Evolutionary conservation across 2,888 invertebrate species (phyloP).

Genomic region (Drosophila cognata): DNA sequence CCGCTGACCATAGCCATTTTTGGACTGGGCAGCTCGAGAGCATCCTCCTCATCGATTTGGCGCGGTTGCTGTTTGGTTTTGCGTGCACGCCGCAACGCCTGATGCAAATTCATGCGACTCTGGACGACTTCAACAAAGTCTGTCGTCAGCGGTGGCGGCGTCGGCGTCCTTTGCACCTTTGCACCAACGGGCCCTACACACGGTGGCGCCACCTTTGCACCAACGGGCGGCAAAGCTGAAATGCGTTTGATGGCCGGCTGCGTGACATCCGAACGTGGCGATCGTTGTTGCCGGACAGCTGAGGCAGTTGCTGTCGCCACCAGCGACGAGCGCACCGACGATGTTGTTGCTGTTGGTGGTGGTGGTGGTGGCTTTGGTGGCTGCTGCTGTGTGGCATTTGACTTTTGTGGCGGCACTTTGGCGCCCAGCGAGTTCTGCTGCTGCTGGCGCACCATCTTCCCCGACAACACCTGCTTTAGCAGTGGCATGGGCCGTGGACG

Average conservation of each 20-base stretch:
- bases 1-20: conserved; percentile 11
- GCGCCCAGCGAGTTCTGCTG: not conserved
- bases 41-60: conserved; percentile 59
- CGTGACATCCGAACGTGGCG: conserved; percentile 11
- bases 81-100: conserved; percentile 82
- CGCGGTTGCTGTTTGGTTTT: conserved; percentile 73
- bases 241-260: conserved; percentile 23
- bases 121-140: conserved; percentile 66
- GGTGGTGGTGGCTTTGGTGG: not conserved
- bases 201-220: not conserved
- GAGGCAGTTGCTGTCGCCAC: not conserved
- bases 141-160: not conserved
- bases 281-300: conserved; percentile 17
- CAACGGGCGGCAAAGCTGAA: conserved; percentile 39
- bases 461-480: not conserved
- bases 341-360: conserved; percentile 7
- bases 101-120: conserved; percentile 82
- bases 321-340: not conserved
- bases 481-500: not conserved
- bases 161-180: not conserved
- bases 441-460: not conserved
- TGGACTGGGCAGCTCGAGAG: conserved; percentile 45
- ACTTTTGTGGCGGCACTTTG: not conserved
- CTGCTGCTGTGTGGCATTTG: not conserved
- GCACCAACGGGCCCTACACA: not conserved